Percentiles rank a stretch among this genome's conserved stretches.
phyloP scores from a whole-genome alignment of 2,113 vertebrate species.

The Sphaerodactylus townsendi region DNA sequence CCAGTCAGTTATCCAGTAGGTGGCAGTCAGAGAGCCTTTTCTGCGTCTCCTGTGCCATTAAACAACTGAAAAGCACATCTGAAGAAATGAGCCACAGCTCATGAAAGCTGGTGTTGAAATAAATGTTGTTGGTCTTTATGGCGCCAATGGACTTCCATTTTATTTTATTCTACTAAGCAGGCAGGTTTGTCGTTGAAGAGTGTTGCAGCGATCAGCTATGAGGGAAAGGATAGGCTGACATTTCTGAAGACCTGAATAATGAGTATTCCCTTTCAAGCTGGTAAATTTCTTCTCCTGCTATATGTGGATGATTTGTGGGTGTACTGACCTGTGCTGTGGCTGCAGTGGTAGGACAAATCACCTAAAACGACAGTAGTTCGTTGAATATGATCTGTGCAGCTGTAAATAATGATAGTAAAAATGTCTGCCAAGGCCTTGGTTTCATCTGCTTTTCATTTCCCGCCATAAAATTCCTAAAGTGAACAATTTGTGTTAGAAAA shows the following conservation, averaged over 20 bases:
- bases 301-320: neutral
- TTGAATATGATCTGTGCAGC: neutral
- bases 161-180: no score
- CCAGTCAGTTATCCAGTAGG: conserved; percentile 12
- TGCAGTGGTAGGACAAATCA: neutral
- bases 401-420: neutral
- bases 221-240: neutral
- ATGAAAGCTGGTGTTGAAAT: no score
- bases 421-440: neutral
- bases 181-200: neutral
- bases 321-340: neutral
- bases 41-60: neutral
- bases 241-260: neutral
- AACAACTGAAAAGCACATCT: neutral
- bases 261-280: no score
- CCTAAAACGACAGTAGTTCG: neutral
- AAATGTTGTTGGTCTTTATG: no score
- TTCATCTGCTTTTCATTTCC: neutral
- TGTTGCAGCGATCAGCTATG: neutral
- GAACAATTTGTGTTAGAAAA: neutral
- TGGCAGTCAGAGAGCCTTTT: conserved; percentile 10
- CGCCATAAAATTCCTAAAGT: neutral
- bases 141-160: no score
- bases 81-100: no score
- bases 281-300: neutral